Base-by-base conservation (phyloP, 2,888 invertebrate species). In the Tanytarsus gracilentus region DNA sequence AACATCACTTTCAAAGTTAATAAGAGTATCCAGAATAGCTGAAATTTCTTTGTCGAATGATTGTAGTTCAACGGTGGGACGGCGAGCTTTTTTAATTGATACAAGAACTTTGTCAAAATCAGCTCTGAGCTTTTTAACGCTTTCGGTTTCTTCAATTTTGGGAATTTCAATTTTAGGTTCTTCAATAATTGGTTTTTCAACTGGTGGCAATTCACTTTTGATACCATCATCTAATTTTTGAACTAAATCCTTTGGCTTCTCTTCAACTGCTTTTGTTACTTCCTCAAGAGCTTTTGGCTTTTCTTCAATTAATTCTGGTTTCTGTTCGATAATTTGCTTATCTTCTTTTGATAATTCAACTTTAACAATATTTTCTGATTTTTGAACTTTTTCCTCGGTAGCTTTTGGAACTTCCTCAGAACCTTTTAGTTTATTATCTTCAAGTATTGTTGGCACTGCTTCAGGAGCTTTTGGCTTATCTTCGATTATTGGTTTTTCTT, bases 101-200 rank as follows among this genome's bases (percentile, higher is more conserved):
- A 36, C 11, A 9, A 36, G 33, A 6, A 36, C 53, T 11, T 4
- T 53, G 23, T 53, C 53, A n/a, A 53, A 25, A 8, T 53, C 36
- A 23, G 18, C 33, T 25, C 39, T 53, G 7, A 39, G 7, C 14
- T 53, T 53, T n/a, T 9, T 8, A 1, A 53, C 11, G 14, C 21
- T 71, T 44, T 73, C 71, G 3, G 70, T 66, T 67, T 74, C 70
- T 27, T 70, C 64, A 68, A 30, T 30, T 30, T 30, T n/a, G n/a
- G n/a, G n/a, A n/a, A n/a, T n/a, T n/a, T n/a, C n/a, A n/a, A n/a
- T n/a, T n/a, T n/a, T n/a, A n/a, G n/a, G n/a, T n/a, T n/a, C n/a
- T n/a, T n/a, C 9, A 30, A 30, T 30, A 30, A 30, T n/a, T n/a
- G n/a, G n/a, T n/a, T n/a, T n/a, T n/a, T n/a, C n/a, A n/a, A n/a